Evolutionary conservation across 1,140 invertebrate species (phyloP).

Genomic region (Drosophila persimilis): DNA sequence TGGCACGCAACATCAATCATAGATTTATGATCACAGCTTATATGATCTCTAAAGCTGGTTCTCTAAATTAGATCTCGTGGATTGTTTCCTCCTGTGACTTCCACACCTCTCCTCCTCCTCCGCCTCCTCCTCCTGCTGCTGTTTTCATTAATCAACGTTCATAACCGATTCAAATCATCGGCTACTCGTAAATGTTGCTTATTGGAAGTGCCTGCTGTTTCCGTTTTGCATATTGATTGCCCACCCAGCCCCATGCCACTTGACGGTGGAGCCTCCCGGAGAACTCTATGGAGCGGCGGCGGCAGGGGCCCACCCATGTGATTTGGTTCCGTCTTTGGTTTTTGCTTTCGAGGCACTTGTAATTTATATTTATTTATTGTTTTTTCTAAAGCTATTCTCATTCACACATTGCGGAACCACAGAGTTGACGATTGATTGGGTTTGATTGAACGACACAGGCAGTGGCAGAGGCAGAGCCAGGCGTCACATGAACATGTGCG

Average conservation of each 20-base stretch:
- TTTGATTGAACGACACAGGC: slow-evolving; percentile 49
- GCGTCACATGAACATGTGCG: slow-evolving; percentile 21
- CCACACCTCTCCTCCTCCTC: background rate
- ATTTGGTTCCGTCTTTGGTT: slow-evolving; percentile 42
- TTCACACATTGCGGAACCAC: slow-evolving; percentile 63
- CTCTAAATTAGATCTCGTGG: too few relatives aligned
- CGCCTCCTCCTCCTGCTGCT: background rate
- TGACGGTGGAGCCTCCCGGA: slow-evolving; percentile 20
- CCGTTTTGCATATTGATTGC: slow-evolving; percentile 66
- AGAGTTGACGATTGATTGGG: slow-evolving; percentile 73
- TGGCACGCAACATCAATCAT: too few relatives aligned
- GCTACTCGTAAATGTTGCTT: slow-evolving; percentile 24
- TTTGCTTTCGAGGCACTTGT: slow-evolving; percentile 65
- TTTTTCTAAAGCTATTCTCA: slow-evolving; percentile 50
- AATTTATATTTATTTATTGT: slow-evolving; percentile 61
- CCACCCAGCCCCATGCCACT: slow-evolving; percentile 4
- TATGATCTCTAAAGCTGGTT: too few relatives aligned
- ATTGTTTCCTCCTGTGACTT: too few relatives aligned
- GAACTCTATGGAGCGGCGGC: slow-evolving; percentile 5
- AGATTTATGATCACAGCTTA: too few relatives aligned
- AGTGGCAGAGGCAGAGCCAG: too few relatives aligned
- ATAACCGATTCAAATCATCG: slow-evolving; percentile 50
- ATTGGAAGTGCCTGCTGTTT: slow-evolving; percentile 38
- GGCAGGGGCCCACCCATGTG: slow-evolving; percentile 26
- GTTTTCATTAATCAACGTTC: slow-evolving; percentile 51